These are phyloP conservation scores for Gymnocheta viridis DNA, from an alignment of 2,888 invertebrate genomes.

Conservation along the genomic window DNA sequence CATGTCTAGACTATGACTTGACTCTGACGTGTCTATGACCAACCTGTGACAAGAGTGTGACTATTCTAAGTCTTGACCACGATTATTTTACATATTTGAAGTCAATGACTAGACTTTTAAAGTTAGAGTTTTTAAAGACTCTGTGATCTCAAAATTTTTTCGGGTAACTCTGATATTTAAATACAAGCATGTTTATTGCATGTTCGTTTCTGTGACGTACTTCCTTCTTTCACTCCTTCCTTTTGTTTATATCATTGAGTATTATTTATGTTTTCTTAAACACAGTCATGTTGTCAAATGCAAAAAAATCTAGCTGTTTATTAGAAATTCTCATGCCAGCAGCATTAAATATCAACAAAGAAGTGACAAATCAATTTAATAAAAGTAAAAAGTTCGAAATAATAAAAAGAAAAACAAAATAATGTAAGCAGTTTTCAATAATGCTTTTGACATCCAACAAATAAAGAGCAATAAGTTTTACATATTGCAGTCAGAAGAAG, in stretches of 20 bases:
- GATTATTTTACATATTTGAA: too few species aligned
- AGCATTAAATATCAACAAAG: slow-evolving; percentile 40
- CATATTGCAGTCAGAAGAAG: neutral
- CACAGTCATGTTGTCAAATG: slow-evolving; percentile 22
- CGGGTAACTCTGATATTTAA: neutral
- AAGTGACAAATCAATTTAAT: slow-evolving; percentile 49
- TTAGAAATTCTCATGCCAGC: slow-evolving; percentile 51
- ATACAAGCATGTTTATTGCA: slow-evolving; percentile 12
- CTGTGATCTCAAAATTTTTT: too few species aligned
- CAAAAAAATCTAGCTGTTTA: slow-evolving; percentile 26
- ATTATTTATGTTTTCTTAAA: slow-evolving; percentile 35
- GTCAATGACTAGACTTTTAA: too few species aligned
- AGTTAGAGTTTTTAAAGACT: too few species aligned
- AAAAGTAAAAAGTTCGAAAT: slow-evolving; percentile 2
- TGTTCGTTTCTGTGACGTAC: slow-evolving; percentile 3
- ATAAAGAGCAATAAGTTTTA: neutral
- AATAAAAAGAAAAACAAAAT: neutral
- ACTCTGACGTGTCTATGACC: too few species aligned
- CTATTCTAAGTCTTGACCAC: too few species aligned
- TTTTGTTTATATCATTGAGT: slow-evolving; percentile 22
- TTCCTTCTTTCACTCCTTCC: neutral
- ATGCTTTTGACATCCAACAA: slow-evolving; percentile 17
- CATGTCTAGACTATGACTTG: too few species aligned
- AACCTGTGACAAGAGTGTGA: neutral
- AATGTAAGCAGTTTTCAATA: slow-evolving; percentile 18